These are phyloP conservation scores for Pogonomyrmex barbatus DNA, from an alignment of 1,140 invertebrate genomes.

Conservation along the genomic window DNA sequence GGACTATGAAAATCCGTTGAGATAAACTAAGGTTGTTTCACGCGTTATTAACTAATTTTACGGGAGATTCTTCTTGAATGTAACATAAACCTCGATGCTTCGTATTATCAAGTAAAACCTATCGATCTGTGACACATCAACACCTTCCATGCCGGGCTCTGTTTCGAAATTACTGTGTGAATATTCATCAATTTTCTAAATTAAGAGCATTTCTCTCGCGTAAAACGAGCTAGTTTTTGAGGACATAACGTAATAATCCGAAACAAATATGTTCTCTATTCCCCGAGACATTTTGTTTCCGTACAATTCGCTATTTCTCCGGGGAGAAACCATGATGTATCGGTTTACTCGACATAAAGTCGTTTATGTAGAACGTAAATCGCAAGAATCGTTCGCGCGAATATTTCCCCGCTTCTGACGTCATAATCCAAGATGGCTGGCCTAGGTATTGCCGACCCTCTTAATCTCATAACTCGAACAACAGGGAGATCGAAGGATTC, in stretches of 20 bases:
- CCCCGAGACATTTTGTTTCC: constrained; percentile 14
- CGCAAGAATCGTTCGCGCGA: constrained; percentile 47
- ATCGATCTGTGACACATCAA: constrained; percentile 20
- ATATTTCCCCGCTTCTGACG: constrained; percentile 59
- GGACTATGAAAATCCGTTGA: not conserved
- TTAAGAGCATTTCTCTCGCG: constrained; percentile 26
- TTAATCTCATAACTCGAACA: constrained; percentile 60
- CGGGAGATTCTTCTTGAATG: constrained; percentile 2
- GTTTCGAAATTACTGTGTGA: not conserved
- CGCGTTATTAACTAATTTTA: constrained; percentile 53
- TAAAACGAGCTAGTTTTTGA: constrained; percentile 25
- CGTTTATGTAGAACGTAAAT: constrained; percentile 56
- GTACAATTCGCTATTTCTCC: constrained; percentile 16
- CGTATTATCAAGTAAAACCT: constrained; percentile 19
- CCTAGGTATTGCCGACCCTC: constrained; percentile 36
- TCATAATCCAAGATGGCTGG: constrained; percentile 58
- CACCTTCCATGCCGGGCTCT: not conserved
- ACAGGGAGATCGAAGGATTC: constrained; percentile 49
- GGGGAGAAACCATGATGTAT: constrained; percentile 22
- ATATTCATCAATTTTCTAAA: constrained; percentile 32
- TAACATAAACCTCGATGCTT: not conserved
- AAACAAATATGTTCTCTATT: not conserved
- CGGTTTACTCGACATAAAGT: constrained; percentile 42
- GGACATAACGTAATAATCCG: constrained; percentile 27
- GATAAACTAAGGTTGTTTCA: constrained; percentile 26